Base-by-base conservation (phyloP, 1,140 invertebrate species). In the Tetragnatha versicolor region DNA sequence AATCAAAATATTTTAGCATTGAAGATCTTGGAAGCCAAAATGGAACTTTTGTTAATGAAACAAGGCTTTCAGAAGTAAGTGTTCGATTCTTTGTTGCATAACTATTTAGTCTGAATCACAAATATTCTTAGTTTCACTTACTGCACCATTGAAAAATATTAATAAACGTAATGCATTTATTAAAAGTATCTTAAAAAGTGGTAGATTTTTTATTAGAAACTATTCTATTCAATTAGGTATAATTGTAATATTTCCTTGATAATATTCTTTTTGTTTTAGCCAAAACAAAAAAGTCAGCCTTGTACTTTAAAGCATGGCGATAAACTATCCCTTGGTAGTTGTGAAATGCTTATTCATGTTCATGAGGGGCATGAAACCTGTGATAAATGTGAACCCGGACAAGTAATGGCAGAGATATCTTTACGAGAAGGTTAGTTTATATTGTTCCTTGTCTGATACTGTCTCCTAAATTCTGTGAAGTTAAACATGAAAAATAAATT, bases 21-120 rank as follows among this genome's bases (percentile, higher is more conserved):
- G 88, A 89, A n/a, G 95, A 97, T 86, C 83, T 92, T 60, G 94
- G 93, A 9, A 96, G 94, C 37, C 90, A 93, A 83, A 96, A 96
- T 85, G 95, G 95, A 2, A 96, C 94, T 0, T 89, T 91, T 69
- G 83, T 97, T 3, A 95, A 97, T 86, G 92, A 92, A 0, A 88
- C 88, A 35, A 88, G 92, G 78, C 88, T 97, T 81, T 92, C 92
- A 0, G 88, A 84, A 82, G 86, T 87, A 82, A 76, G 17, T 42
- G 17, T 39, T n/a, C 29, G 17, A 2, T 14, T 42, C 65, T 79
- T 61, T 58, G 39, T 60, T 79, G n/a, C 31, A 63, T 7, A 63
- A 10, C 17, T 42, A 42, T 42, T 42, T 42, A 9, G 7, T 7
- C 17, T 17, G 17, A 42, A 42, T 7, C 17, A 42, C 7, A 42